Evolutionary conservation across 2,888 invertebrate species (phyloP).

Genomic region (Ommatoiulus sabulosus): DNA sequence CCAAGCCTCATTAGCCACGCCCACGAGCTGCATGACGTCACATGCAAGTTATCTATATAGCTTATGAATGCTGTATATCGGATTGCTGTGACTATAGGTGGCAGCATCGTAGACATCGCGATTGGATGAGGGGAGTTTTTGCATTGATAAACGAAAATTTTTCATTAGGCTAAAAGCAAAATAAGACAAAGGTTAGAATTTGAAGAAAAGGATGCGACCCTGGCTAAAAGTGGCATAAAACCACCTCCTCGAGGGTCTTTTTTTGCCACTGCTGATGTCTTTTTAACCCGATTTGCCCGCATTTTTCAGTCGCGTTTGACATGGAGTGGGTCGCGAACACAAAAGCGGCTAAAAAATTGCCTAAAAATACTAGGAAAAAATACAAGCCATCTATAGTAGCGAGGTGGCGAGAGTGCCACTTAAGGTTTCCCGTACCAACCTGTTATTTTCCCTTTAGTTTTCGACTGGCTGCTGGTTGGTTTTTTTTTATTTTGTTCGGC

Average conservation of each 20-base stretch:
- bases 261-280: background rate
- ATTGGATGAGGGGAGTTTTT: too few species aligned
- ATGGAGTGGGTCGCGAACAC: background rate
- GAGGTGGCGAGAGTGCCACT: background rate
- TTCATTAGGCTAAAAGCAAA: background rate
- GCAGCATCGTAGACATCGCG: too few species aligned
- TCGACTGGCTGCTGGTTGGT: too few species aligned
- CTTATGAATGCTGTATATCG: too few species aligned
- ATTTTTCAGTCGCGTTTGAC: slow-evolving; percentile 8
- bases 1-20: too few species aligned
- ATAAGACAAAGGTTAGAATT: background rate
- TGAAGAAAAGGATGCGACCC: background rate
- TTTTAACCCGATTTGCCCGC: background rate
- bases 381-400: background rate
- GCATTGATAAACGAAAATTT: background rate
- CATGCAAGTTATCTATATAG: too few species aligned
- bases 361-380: background rate
- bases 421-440: background rate
- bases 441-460: slow-evolving; percentile 21
- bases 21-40: too few species aligned
- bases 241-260: background rate
- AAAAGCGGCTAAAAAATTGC: background rate
- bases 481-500: too few species aligned
- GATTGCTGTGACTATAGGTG: too few species aligned
- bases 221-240: background rate